These are phyloP conservation scores for Sebastes ruberrimus DNA, from an alignment of 2,797 vertebrate genomes.

Conservation along the genomic window DNA sequence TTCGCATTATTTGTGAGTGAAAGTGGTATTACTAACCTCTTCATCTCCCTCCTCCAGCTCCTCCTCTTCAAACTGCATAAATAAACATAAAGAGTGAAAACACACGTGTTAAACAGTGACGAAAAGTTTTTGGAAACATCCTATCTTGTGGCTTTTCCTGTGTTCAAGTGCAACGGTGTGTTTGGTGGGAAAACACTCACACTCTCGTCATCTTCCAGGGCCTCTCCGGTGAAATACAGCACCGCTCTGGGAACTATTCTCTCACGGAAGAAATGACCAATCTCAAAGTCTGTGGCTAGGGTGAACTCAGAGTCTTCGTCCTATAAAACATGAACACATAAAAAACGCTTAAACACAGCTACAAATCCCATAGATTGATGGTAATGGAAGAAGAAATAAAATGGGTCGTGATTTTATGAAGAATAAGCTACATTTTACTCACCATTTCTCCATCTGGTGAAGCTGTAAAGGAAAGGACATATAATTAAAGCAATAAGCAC, in stretches of 20 bases:
- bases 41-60: slow-evolving; percentile 95
- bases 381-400: not conserved
- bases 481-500: not conserved
- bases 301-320: slow-evolving; percentile 97
- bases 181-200: slow-evolving; percentile 77
- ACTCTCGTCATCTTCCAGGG: slow-evolving; percentile 95
- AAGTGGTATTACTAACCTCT: slow-evolving; percentile 84
- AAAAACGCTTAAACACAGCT: not conserved
- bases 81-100: slow-evolving; percentile 1
- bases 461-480: slow-evolving; percentile 76
- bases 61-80: slow-evolving; percentile 94
- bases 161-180: not conserved
- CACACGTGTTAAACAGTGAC: not conserved
- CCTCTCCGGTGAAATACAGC: slow-evolving; percentile 98
- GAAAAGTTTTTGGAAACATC: not conserved
- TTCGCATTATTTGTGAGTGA: not conserved
- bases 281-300: slow-evolving; percentile 95
- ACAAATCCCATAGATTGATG: not conserved
- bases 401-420: not conserved
- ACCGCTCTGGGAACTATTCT: slow-evolving; percentile 96
- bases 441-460: slow-evolving; percentile 93
- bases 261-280: slow-evolving; percentile 98
- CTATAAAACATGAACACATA: slow-evolving; percentile 67
- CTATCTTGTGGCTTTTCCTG: not conserved
- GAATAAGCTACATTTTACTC: slow-evolving; percentile 67